phyloP scores from a whole-genome alignment of 2,888 invertebrate species.

The Eupithecia subfuscata region DNA sequence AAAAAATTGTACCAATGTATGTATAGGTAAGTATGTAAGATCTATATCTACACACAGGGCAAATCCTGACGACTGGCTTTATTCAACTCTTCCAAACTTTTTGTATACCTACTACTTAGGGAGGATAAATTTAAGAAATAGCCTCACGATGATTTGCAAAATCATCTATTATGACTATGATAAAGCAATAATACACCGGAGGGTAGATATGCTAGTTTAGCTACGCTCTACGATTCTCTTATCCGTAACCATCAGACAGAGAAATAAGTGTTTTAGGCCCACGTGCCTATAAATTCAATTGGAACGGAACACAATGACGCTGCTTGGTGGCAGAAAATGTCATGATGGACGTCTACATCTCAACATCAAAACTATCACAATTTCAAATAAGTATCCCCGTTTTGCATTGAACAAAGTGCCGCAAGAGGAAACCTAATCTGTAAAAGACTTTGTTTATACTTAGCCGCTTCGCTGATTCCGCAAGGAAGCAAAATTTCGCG shows the following conservation, averaged over 20 bases:
- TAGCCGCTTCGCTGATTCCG: conserved; percentile 32
- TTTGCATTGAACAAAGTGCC: neutral
- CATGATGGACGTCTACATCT: neutral
- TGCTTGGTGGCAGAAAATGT: neutral
- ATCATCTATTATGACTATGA: neutral
- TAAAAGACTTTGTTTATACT: conserved; percentile 32
- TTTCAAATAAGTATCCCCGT: neutral
- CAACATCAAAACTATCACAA: too few species aligned
- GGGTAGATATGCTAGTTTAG: neutral
- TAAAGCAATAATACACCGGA: neutral
- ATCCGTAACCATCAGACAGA: too few species aligned
- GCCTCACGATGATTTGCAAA: neutral
- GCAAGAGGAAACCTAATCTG: conserved; percentile 14
- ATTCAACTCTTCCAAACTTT: too few species aligned
- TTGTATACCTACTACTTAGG: neutral
- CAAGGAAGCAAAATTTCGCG: conserved; percentile 31
- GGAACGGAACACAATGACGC: neutral
- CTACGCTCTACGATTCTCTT: neutral
- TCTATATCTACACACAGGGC: too few species aligned
- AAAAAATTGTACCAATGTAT: too few species aligned
- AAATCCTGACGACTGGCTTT: too few species aligned
- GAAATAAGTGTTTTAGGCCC: too few species aligned
- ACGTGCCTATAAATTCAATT: too few species aligned
- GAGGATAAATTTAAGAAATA: neutral
- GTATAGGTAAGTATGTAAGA: too few species aligned